A percentile compares a stretch with the other conserved stretches of the same genome.
These are phyloP conservation scores for Lepidocyrtinus sp. DNA, from an alignment of 2,888 invertebrate genomes.

Conservation along the genomic window DNA sequence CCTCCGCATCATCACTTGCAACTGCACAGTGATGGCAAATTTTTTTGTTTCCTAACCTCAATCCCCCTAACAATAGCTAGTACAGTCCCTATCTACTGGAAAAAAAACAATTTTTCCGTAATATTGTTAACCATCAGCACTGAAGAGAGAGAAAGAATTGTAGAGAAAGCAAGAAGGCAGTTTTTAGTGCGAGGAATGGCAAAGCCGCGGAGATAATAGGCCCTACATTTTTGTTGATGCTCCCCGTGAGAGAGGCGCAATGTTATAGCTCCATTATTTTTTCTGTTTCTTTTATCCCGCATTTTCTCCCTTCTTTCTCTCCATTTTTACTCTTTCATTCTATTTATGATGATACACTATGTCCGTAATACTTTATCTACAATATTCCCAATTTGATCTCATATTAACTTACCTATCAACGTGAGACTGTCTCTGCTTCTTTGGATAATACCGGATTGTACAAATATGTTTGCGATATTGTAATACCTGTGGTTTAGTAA, in stretches of 20 bases:
- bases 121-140: background rate
- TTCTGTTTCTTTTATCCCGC: conserved; percentile 61
- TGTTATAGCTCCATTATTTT: conserved; percentile 68
- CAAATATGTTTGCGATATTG: no score
- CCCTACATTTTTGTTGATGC: conserved; percentile 68
- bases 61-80: conserved; percentile 10
- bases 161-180: conserved; percentile 53
- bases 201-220: conserved; percentile 68
- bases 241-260: conserved; percentile 67
- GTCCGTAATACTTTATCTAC: background rate
- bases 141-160: conserved; percentile 32
- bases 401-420: conserved; percentile 6
- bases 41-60: background rate
- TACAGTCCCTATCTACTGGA: conserved; percentile 1
- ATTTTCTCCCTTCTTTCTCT: conserved; percentile 26
- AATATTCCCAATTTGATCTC: conserved; percentile 7
- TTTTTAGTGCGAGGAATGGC: conserved; percentile 49
- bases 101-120: background rate
- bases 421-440: background rate
- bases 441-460: no score
- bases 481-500: no score
- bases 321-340: conserved; percentile 29
- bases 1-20: conserved; percentile 22
- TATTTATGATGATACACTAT: conserved; percentile 30
- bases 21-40: conserved; percentile 29